These are phyloP conservation scores for Botrylloides violaceus DNA, from an alignment of 23 tunicate genomes.

Conservation along the genomic window DNA sequence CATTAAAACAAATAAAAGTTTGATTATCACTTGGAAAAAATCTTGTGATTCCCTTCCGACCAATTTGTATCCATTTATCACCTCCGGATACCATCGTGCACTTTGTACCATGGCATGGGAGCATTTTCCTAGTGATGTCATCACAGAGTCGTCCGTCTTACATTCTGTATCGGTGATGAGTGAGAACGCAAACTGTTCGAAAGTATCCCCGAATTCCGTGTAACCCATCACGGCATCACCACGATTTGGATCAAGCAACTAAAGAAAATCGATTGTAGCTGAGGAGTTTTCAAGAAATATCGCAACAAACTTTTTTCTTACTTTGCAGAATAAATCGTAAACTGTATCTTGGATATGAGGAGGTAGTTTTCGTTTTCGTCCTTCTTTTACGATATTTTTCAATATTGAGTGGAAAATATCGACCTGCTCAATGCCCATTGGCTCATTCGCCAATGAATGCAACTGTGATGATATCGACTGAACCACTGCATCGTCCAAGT, in stretches of 20 bases:
- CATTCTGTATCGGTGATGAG: slow-evolving; percentile 44
- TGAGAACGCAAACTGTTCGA: slow-evolving; percentile 58
- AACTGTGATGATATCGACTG: slow-evolving; percentile 21
- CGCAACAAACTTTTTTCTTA: not conserved
- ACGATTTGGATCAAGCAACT: slow-evolving; percentile 52
- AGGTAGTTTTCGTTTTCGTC: slow-evolving; percentile 24
- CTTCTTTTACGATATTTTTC: slow-evolving; percentile 24
- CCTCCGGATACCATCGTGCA: slow-evolving; percentile 67
- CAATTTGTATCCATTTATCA: slow-evolving; percentile 52
- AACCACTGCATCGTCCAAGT: slow-evolving; percentile 33
- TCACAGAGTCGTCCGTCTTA: slow-evolving; percentile 22
- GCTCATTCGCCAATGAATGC: slow-evolving; percentile 26
- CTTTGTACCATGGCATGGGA: slow-evolving; percentile 47
- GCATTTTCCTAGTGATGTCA: slow-evolving; percentile 31
- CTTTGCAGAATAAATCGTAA: slow-evolving; percentile 61
- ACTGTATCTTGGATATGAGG: slow-evolving; percentile 12
- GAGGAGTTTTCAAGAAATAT: not conserved
- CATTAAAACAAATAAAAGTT: too few species aligned
- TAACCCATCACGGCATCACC: slow-evolving; percentile 51
- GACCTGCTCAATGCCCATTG: slow-evolving; percentile 28
- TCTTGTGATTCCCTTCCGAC: slow-evolving; percentile 16
- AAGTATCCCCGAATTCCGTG: slow-evolving; percentile 31
- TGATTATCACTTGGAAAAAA: slow-evolving; percentile 45
- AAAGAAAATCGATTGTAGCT: too few species aligned
- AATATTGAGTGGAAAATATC: slow-evolving; percentile 38